Evolutionary conservation across 1,140 invertebrate species (phyloP), one percentile per base, ranked within the genome.

Genomic region (Nasonia giraulti): DNA sequence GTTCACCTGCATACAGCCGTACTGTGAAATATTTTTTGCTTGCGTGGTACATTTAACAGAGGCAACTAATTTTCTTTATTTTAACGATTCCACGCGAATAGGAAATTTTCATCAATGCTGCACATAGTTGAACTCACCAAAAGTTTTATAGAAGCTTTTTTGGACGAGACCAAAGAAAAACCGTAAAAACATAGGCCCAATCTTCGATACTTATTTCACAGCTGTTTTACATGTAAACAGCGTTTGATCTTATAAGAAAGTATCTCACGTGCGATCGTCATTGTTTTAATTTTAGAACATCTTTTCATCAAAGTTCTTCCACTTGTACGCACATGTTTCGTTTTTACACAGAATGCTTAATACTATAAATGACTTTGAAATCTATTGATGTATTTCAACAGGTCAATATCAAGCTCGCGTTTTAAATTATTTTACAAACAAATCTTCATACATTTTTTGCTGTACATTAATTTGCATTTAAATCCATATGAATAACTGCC

Each of bases 131-230:
- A 85, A 82, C 84, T 87, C 87, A 88, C 86, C 86, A 89, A 89
- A 89, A 89, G 87, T 80, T 87, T 86, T 82, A 87, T 84, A 87
- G 85, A 88, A 87, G 86, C 82, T 87, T 89, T 87, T 80, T 86
- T 87, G 88, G 85, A 87, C 62, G 86, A 92, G 85, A 91, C 90
- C 91, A 92, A 92, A 92, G 91, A 91, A 85, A 89, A 84, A 85
- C 86, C 83, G 40, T 76, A 77, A 88, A 85, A 86, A 89, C 84
- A 83, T 90, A 90, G 86, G 84, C 89, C 82, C 89, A 87, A 89
- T 87, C 78, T 86, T 88, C 87, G 87, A 82, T 86, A 89, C 75
- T 79, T 82, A 86, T 79, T 82, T 83, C 66, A 37, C 37, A 33
- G 44, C 75, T 82, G 69, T 82, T 73, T 33, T 74, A 7, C 62